Percentiles rank a stretch among this genome's conserved stretches.
Conservation (phyloP, 2,113 vertebrate genomes). For the Amphilophus citrinellus region DNA sequence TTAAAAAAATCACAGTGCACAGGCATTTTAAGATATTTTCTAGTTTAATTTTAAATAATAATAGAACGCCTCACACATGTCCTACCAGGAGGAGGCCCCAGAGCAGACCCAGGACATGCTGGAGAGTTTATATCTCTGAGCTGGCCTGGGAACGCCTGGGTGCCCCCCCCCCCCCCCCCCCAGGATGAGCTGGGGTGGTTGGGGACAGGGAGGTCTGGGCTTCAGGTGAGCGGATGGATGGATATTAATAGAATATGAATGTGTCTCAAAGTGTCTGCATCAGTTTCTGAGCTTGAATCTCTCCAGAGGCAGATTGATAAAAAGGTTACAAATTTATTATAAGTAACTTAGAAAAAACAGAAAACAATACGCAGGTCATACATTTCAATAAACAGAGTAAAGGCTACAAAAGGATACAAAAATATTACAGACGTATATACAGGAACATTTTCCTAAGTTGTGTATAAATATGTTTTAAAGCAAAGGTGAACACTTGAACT, state of each 20-base stretch:
- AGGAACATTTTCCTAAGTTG: slow-evolving; percentile 36
- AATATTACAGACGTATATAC: slow-evolving; percentile 50
- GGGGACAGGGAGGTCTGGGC: too few species aligned
- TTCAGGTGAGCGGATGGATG: too few species aligned
- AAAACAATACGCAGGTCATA: slow-evolving; percentile 58
- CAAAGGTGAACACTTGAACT: slow-evolving; percentile 36
- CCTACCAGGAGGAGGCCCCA: too few species aligned
- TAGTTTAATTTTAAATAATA: too few species aligned
- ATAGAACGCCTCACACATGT: too few species aligned
- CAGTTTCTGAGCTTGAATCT: neutral
- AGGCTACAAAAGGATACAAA: slow-evolving; percentile 57
- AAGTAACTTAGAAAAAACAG: slow-evolving; percentile 28
- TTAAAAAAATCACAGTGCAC: too few species aligned
- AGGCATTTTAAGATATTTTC: too few species aligned
- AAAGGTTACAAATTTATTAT: slow-evolving; percentile 68
- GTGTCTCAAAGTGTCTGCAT: neutral
- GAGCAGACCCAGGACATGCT: too few species aligned
- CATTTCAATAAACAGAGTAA: slow-evolving; percentile 59
- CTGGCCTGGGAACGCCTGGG: too few species aligned
- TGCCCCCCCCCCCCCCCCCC: too few species aligned
- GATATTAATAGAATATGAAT: fast-evolving
- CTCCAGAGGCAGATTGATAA: neutral
- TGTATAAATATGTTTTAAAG: slow-evolving; percentile 60
- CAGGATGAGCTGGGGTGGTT: too few species aligned
- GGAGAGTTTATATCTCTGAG: too few species aligned